phyloP scores from a whole-genome alignment of 1,140 invertebrate species.

The Diplogasteroides magnus region DNA sequence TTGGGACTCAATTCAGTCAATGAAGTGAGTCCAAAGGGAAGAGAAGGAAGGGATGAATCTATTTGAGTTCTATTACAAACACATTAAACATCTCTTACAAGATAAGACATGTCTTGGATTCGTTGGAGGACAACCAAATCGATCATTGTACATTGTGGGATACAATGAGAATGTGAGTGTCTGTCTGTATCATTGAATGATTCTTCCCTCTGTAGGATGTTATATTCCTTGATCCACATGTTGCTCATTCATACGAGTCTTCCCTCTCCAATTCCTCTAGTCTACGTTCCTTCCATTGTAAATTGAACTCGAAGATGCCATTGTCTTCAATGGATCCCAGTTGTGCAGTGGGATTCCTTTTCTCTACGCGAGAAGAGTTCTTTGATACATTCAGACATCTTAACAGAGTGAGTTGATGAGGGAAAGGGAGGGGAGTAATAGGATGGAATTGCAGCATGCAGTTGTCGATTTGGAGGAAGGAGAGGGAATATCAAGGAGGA shows the following conservation, averaged over 20 bases:
- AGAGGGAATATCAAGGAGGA: conserved; percentile 18
- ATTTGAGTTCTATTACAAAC: conserved; percentile 54
- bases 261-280: neutral
- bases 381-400: conserved; percentile 67
- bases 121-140: conserved; percentile 81
- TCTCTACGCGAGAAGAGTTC: conserved; percentile 71
- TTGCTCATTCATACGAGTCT: conserved; percentile 65
- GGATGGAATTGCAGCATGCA: neutral
- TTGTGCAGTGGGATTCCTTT: conserved; percentile 82
- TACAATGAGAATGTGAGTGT: conserved; percentile 66
- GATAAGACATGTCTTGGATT: conserved; percentile 78
- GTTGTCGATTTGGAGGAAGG: conserved; percentile 20
- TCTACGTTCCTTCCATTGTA: conserved; percentile 72
- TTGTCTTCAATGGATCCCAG: conserved; percentile 85
- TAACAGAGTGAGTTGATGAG: conserved; percentile 15
- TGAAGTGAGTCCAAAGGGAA: neutral
- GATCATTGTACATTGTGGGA: conserved; percentile 84
- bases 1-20: conserved; percentile 7
- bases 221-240: conserved; percentile 85
- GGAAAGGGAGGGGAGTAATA: neutral
- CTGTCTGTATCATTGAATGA: conserved; percentile 11
- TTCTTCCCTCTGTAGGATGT: conserved; percentile 65
- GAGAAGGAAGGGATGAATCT: neutral
- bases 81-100: conserved; percentile 71
- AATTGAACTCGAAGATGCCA: conserved; percentile 76